Percentiles rank a stretch among this genome's conserved stretches.
phyloP scores from a whole-genome alignment of 2,113 vertebrate species.

The Lasiurus borealis region DNA sequence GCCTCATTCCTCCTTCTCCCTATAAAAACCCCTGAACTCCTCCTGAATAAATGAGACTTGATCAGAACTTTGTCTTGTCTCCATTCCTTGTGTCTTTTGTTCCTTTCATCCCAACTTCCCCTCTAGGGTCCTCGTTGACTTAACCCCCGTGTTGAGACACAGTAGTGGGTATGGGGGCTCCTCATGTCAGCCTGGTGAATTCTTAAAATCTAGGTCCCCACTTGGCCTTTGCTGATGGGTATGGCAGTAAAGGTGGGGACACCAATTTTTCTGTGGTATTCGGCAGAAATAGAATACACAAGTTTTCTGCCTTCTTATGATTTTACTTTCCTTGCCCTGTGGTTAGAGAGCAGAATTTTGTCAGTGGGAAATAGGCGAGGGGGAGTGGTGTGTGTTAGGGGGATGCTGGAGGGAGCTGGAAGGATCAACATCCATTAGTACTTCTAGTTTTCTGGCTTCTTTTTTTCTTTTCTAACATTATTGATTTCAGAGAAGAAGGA shows the following conservation, averaged over 20 bases:
- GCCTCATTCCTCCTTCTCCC: too few relatives aligned
- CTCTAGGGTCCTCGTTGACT: too few relatives aligned
- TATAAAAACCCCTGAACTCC: too few relatives aligned
- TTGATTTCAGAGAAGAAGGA: too few relatives aligned
- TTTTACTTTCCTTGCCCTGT: background rate
- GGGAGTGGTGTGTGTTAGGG: rapidly evolving
- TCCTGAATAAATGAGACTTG: too few relatives aligned
- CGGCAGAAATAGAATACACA: background rate
- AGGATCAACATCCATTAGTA: background rate
- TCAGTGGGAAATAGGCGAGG: background rate
- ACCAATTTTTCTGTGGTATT: background rate
- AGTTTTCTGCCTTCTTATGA: background rate
- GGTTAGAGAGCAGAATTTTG: background rate
- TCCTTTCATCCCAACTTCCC: too few relatives aligned
- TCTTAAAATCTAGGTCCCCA: background rate
- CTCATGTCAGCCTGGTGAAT: background rate
- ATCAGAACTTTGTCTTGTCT: too few relatives aligned
- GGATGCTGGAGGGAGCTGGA: rapidly evolving
- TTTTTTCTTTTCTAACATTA: background rate
- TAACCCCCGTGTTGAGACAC: too few relatives aligned
- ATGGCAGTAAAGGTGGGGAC: background rate
- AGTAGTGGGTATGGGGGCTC: background rate
- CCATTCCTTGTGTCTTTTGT: too few relatives aligned
- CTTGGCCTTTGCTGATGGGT: background rate
- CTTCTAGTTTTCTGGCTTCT: background rate